Conservation (phyloP, 2,888 invertebrate species). For the Cantharis rustica region DNA sequence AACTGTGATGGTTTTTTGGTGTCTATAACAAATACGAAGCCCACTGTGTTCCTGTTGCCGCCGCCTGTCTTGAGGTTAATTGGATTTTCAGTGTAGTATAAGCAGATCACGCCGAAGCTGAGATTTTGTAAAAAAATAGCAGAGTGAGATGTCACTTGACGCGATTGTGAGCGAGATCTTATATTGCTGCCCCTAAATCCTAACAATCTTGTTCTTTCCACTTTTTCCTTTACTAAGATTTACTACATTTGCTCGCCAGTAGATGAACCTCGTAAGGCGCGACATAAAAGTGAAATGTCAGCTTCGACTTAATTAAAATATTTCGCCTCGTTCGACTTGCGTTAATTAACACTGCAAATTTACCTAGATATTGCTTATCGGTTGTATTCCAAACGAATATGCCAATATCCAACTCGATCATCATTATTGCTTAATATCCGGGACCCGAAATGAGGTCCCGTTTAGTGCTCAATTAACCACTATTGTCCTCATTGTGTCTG, state of each 20-base stretch:
- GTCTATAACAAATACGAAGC: slow-evolving; percentile 16
- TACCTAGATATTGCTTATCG: slow-evolving; percentile 4
- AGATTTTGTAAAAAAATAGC: slow-evolving; percentile 37
- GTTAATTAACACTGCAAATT: slow-evolving; percentile 17
- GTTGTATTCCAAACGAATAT: slow-evolving; percentile 20
- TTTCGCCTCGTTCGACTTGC: slow-evolving; percentile 7
- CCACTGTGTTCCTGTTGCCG: slow-evolving; percentile 36
- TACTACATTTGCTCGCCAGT: slow-evolving; percentile 21
- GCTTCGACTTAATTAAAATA: slow-evolving; percentile 29
- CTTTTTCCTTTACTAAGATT: slow-evolving; percentile 24
- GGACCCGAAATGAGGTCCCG: slow-evolving; percentile 33
- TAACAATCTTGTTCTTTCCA: slow-evolving; percentile 27
- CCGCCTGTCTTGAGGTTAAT: slow-evolving; percentile 44
- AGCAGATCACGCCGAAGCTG: slow-evolving; percentile 37
- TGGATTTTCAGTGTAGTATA: slow-evolving; percentile 41
- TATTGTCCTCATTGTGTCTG: slow-evolving; percentile 41
- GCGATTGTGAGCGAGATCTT: slow-evolving; percentile 30
- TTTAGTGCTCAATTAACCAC: slow-evolving; percentile 41
- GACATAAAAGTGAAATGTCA: slow-evolving; percentile 21
- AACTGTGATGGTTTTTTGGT: slow-evolving; percentile 22
- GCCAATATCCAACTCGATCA: slow-evolving; percentile 25
- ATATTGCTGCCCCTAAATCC: slow-evolving; percentile 28
- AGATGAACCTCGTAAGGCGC: slow-evolving; percentile 1
- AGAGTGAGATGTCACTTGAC: slow-evolving; percentile 36
- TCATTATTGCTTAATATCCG: slow-evolving; percentile 25